phyloP scores from a whole-genome alignment of 2,113 vertebrate genomes.

The Labrus mixtus region DNA sequence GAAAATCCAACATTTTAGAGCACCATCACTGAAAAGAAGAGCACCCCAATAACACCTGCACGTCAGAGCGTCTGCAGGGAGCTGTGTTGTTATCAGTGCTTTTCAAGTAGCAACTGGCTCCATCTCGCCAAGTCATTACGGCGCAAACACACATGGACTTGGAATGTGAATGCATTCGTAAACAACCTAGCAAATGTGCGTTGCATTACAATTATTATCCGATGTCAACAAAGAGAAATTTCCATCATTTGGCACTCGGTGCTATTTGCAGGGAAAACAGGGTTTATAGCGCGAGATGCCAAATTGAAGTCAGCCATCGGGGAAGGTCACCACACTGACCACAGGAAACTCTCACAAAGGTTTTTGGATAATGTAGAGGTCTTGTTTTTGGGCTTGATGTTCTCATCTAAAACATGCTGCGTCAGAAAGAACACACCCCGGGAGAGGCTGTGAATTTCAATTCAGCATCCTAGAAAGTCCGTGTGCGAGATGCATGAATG shows the following conservation, averaged over 20 bases:
- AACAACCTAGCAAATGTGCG: not conserved
- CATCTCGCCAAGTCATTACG: not conserved
- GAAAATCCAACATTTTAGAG: too few species aligned
- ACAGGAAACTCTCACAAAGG: too few species aligned
- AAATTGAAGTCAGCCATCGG: not conserved
- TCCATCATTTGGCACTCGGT: not conserved
- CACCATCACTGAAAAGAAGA: too few species aligned
- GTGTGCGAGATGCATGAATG: constrained; percentile 6
- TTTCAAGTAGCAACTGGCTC: not conserved
- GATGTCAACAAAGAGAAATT: not conserved
- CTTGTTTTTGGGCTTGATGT: not conserved
- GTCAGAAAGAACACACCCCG: not conserved
- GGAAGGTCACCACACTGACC: not conserved
- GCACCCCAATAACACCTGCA: too few species aligned
- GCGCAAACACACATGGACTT: not conserved
- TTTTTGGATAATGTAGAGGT: not conserved
- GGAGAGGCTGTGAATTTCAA: not conserved
- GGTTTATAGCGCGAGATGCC: not conserved
- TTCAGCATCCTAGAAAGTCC: not conserved
- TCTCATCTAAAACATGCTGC: not conserved
- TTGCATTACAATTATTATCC: too few species aligned
- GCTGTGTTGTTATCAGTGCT: not conserved
- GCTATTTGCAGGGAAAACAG: not conserved
- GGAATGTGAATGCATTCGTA: not conserved
- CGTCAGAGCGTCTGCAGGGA: not conserved